Evolutionary conservation across 2,888 invertebrate species (phyloP), one percentile per base, ranked within the genome.

Genomic region (Selenia dentaria): DNA sequence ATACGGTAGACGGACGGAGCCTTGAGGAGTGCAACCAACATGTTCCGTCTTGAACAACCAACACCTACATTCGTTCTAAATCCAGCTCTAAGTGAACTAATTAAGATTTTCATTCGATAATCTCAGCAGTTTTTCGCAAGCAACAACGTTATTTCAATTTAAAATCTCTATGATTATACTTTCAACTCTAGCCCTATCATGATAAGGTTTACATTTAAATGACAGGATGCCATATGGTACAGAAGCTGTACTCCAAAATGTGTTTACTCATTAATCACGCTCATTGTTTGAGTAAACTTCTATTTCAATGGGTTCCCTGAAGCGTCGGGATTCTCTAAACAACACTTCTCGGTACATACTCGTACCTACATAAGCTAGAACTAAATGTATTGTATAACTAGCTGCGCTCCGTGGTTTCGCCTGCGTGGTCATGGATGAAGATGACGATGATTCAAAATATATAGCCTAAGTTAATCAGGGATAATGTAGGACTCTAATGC

Each of bases 261-360:
- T 90, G 89, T 90, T 89, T 90, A 89, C 79, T 63, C 72, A 67
- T 89, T 82, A 82, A 88, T 86, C 90, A 88, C 89, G 87, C 74
- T 72, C 85, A 77, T 83, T 89, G 88, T 88, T 85, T 88, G 72
- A 81, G 73, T 74, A 79, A 78, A 81, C 76, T 83, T 87, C 88
- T 89, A 90, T 90, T 90, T 89, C 72, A 74, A 88, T 76, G 77
- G 73, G 70, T 83, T 85, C 79, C 79, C 57, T 72, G 82, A 87
- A 88, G 71, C 72, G 62, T 62, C 62, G 63, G 69, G 67, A 70
- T 79, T 76, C 74, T 70, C 74, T 70, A 77, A 82, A 79, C 70
- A 72, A 69, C 71, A 71, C 77, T 83, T 79, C 74, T 61, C 60
- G 70, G 82, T 80, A 79, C 62, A 64, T 64, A 69, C 68, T n/a